These are phyloP conservation scores for Donacobius atricapilla DNA, from an alignment of 2,113 vertebrate species.

Conservation along the genomic window DNA sequence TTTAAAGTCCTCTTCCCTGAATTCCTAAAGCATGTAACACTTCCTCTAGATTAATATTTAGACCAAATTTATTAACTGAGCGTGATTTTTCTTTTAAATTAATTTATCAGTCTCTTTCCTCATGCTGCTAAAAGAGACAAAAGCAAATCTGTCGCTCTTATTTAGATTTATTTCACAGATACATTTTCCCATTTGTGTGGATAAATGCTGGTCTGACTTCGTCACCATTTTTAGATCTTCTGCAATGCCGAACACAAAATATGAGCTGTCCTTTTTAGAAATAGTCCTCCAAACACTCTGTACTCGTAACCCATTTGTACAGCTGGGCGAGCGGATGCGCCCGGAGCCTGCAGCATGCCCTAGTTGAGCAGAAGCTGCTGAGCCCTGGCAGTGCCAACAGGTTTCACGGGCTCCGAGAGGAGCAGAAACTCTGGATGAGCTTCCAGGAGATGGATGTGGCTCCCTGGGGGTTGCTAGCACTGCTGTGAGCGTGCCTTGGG, in stretches of 20 bases:
- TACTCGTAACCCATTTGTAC: neutral
- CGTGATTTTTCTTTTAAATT: neutral
- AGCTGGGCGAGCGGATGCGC: neutral
- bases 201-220: neutral
- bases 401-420: neutral
- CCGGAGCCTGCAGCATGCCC: neutral
- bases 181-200: neutral
- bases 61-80: neutral
- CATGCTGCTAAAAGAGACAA: neutral
- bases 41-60: neutral
- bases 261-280: neutral
- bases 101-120: neutral
- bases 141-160: neutral
- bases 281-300: neutral
- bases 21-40: neutral
- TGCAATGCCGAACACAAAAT: neutral
- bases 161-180: neutral
- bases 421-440: accelerated
- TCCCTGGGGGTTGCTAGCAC: accelerated
- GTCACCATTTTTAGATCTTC: neutral
- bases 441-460: neutral
- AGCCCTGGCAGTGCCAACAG: neutral
- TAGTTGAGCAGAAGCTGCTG: neutral
- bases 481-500: accelerated
- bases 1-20: neutral